Base-by-base conservation (phyloP, 92 coral and sea anemone genomes). In the Palythoa grandiflora region DNA sequence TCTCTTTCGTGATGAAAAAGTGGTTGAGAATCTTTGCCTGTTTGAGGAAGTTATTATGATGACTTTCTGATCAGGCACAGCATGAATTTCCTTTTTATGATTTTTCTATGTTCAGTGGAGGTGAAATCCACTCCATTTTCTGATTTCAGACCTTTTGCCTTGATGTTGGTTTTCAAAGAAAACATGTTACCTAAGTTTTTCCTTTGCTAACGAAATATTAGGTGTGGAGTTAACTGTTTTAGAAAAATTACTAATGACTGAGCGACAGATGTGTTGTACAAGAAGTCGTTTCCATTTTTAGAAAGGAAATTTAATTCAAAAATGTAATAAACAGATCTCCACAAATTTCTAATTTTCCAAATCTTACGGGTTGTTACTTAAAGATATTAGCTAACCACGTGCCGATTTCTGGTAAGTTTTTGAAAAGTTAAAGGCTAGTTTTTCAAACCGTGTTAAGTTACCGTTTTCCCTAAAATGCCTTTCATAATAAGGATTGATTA, bases 41-140 rank as follows among this genome's bases (percentile, higher is more conserved):
- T 68, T 81, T 81, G 86, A 81, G 86, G 86, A 81, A 81, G 86
- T 81, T 66, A 68, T 81, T 19, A 17, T 60, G 60, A 50, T 60
- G 59, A 53, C 44, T 6, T 14, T 59, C 1, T 5, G 20, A 63
- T 40, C 61, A 6, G 1, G 21, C 86, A 14, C 76, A 20, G 75
- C 86, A 66, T 14, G 86, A 44, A 40, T 11, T 15, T 65, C n/a
- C 55, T 14, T 61, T 79, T 63, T 17, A 47, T 70, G 13, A 6
- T 36, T 20, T 50, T 66, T 36, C 10, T 65, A 28, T 48, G 60
- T 44, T 3, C 40, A 54, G 7, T 36, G 63, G 17, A 36, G 52
- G 12, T 13, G 44, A 36, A 38, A 57, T 38, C 4, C 35, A 39
- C 75, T 13, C 9, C n/a, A 66, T 9, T 65, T 68, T 44, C 35